A percentile compares a stretch with the other conserved stretches of the same genome.
Evolutionary conservation across 2,888 invertebrate species (phyloP).

Genomic region (Entomobrya multifasciata): DNA sequence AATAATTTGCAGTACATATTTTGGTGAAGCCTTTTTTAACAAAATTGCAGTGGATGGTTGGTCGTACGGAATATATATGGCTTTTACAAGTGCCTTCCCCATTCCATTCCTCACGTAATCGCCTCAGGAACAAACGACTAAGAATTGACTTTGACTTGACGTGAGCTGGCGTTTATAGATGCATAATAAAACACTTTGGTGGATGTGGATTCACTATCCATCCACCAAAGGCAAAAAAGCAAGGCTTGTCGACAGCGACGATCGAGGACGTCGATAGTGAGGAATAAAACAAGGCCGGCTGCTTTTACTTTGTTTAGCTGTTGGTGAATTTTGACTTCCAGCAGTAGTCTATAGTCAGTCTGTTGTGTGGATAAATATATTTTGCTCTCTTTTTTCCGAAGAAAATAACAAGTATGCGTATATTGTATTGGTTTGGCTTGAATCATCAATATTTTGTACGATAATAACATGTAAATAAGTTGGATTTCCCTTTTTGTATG

Average conservation of each 20-base stretch:
- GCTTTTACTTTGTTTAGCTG: neutral
- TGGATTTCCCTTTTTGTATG: neutral
- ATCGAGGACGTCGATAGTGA: neutral
- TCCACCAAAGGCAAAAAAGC: constrained; percentile 10
- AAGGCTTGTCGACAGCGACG: constrained; percentile 12
- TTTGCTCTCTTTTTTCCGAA: neutral
- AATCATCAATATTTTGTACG: neutral
- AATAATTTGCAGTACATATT: neutral
- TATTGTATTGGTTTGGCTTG: neutral
- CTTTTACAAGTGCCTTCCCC: constrained; percentile 47
- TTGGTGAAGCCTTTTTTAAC: constrained; percentile 44
- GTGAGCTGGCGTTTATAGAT: constrained; percentile 59
- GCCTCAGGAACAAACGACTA: constrained; percentile 59
- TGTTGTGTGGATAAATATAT: no score
- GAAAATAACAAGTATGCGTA: neutral
- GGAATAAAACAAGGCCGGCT: neutral
- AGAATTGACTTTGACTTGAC: constrained; percentile 67
- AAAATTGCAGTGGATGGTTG: constrained; percentile 44
- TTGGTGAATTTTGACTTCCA: neutral
- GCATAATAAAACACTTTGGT: constrained; percentile 63
- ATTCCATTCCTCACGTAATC: constrained; percentile 61
- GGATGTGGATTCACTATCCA: constrained; percentile 22
- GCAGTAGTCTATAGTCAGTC: neutral
- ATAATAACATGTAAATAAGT: constrained; percentile 51
- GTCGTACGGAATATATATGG: constrained; percentile 21